These are phyloP conservation scores for Dermolepida albohirtum DNA, from an alignment of 2,888 invertebrate species.

Conservation along the genomic window DNA sequence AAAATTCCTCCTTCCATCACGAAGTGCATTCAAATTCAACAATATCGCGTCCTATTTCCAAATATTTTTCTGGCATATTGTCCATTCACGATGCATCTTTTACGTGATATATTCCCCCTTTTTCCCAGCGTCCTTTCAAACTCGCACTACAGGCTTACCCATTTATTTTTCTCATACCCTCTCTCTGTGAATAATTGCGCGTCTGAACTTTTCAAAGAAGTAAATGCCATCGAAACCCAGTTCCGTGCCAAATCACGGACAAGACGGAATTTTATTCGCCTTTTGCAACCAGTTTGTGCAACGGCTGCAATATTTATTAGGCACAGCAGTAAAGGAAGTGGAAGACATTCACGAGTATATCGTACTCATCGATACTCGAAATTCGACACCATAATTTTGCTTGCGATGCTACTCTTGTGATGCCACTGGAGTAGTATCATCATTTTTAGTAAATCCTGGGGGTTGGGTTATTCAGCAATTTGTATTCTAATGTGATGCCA, in stretches of 20 bases:
- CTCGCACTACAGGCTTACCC: too few species aligned
- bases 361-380: neutral
- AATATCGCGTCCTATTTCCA: too few species aligned
- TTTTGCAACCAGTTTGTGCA: slow-evolving; percentile 21
- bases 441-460: slow-evolving; percentile 1
- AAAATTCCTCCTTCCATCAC: too few species aligned
- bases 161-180: too few species aligned
- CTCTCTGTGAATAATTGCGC: too few species aligned
- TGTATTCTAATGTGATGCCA: slow-evolving; percentile 12
- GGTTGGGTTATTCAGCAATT: slow-evolving; percentile 12
- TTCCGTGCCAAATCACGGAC: slow-evolving; percentile 29
- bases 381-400: slow-evolving; percentile 27
- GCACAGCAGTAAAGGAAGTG: slow-evolving; percentile 3
- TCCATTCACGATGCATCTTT: too few species aligned
- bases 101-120: too few species aligned
- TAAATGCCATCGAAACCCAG: neutral
- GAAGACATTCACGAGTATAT: slow-evolving; percentile 6
- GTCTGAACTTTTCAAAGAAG: too few species aligned
- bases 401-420: slow-evolving; percentile 9
- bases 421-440: slow-evolving; percentile 2
- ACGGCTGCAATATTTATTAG: slow-evolving; percentile 31
- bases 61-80: too few species aligned
- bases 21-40: too few species aligned
- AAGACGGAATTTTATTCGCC: slow-evolving; percentile 5
- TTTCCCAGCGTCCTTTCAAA: too few species aligned